Evolutionary conservation across 2,797 vertebrate species (phyloP).

Genomic region (Neosilurus mollespiculum): DNA sequence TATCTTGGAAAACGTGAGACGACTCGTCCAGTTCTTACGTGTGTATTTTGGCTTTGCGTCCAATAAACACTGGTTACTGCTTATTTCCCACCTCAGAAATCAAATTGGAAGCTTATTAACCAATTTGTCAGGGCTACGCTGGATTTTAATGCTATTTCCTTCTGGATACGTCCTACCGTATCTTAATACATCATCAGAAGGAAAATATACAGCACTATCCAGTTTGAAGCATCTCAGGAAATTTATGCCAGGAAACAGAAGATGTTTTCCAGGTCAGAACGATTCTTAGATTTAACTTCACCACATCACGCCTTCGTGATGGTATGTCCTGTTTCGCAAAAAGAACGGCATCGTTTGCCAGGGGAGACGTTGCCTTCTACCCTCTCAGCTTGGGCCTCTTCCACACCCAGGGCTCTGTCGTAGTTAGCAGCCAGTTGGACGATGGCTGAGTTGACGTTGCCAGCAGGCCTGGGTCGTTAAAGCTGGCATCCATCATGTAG

Average conservation of each 20-base stretch:
- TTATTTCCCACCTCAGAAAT: neutral
- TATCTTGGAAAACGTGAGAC: neutral
- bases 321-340: neutral
- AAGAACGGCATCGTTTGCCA: constrained; percentile 18
- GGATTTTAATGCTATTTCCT: neutral
- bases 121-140: neutral
- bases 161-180: neutral
- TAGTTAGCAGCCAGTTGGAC: constrained; percentile 8
- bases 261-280: constrained; percentile 11
- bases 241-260: constrained; percentile 4
- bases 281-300: neutral
- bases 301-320: neutral
- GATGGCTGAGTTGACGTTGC: neutral
- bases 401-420: constrained; percentile 5
- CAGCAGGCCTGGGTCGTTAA: constrained; percentile 25
- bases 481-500: constrained; percentile 26
- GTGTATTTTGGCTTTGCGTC: neutral
- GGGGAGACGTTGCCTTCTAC: neutral
- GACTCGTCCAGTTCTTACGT: neutral
- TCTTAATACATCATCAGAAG: neutral
- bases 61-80: neutral
- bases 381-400: constrained; percentile 22
- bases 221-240: neutral
- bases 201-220: neutral
- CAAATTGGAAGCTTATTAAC: neutral